Percentiles rank a stretch among this genome's conserved stretches.
Evolutionary conservation across 2,797 vertebrate genomes (phyloP).

Genomic region (Labeo calbasu): DNA sequence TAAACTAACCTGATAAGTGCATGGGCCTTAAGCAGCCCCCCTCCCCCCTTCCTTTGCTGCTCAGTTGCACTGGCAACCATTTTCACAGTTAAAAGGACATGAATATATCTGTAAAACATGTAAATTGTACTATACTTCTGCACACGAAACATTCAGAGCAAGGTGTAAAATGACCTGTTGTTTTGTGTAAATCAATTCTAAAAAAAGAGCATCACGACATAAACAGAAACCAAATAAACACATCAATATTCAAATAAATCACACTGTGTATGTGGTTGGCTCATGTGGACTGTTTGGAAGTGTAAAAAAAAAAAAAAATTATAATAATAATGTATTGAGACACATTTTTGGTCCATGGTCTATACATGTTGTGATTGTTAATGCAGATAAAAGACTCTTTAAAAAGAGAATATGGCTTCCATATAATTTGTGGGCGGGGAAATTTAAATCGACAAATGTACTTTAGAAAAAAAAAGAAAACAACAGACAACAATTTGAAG

Average conservation of each 20-base stretch:
- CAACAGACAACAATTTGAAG: conserved; percentile 68
- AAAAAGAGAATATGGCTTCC: conserved; percentile 74
- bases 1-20: conserved; percentile 69
- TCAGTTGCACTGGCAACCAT: conserved; percentile 67
- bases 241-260: conserved; percentile 65
- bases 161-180: conserved; percentile 63
- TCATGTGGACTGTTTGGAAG: conserved; percentile 79
- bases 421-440: conserved; percentile 66
- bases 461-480: conserved; percentile 71
- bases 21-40: conserved; percentile 69
- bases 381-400: conserved; percentile 69
- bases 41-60: conserved; percentile 12
- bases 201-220: conserved; percentile 64
- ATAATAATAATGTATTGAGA: conserved; percentile 49
- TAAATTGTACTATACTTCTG: conserved; percentile 65
- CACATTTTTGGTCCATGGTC: conserved; percentile 78
- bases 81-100: conserved; percentile 73
- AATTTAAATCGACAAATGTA: conserved; percentile 62
- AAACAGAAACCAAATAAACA: conserved; percentile 51
- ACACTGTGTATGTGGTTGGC: conserved; percentile 80
- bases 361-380: conserved; percentile 83
- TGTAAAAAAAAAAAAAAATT: conserved; percentile 56
- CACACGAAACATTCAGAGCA: conserved; percentile 51
- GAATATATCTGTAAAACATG: conserved; percentile 68
- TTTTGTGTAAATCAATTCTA: conserved; percentile 65